These are phyloP conservation scores for Salvelinus fontinalis DNA, from an alignment of 2,113 vertebrate species.

Conservation along the genomic window DNA sequence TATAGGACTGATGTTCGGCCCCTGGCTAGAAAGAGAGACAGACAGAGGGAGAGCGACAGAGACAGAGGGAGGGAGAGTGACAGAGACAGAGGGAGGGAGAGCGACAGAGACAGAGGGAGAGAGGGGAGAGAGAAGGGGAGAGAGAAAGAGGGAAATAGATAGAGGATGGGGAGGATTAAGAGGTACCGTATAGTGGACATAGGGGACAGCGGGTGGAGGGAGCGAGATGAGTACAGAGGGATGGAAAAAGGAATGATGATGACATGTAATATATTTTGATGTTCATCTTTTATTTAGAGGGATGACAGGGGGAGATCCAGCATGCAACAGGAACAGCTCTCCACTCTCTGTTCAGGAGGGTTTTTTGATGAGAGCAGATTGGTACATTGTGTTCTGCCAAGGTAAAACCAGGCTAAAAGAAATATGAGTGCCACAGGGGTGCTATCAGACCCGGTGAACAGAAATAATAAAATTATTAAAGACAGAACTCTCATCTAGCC, in stretches of 20 bases:
- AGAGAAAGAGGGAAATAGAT: neutral
- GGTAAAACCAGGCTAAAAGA: neutral
- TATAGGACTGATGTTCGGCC: slow-evolving; percentile 18
- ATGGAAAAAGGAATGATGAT: too few relatives aligned
- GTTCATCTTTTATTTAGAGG: slow-evolving; percentile 3
- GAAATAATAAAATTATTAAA: slow-evolving; percentile 4
- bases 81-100: slow-evolving; percentile 5
- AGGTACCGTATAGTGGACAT: neutral
- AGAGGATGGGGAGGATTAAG: neutral
- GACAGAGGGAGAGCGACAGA: slow-evolving; percentile 1
- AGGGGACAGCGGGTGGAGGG: neutral
- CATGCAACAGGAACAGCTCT: neutral
- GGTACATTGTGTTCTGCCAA: neutral
- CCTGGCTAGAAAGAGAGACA: slow-evolving; percentile 13
- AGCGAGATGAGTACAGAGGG: too few relatives aligned
- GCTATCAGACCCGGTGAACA: neutral
- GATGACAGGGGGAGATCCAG: neutral
- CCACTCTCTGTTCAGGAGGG: neutral
- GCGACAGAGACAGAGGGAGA: neutral
- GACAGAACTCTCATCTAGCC: neutral
- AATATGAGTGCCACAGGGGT: neutral
- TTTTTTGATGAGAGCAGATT: neutral
- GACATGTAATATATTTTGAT: neutral
- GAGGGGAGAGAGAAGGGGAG: neutral
- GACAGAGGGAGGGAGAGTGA: slow-evolving; percentile 7